A percentile compares a stretch with the other conserved stretches of the same genome.
These are phyloP conservation scores for Sarcophaga bullata DNA, from an alignment of 1,140 invertebrate species.

Conservation along the genomic window DNA sequence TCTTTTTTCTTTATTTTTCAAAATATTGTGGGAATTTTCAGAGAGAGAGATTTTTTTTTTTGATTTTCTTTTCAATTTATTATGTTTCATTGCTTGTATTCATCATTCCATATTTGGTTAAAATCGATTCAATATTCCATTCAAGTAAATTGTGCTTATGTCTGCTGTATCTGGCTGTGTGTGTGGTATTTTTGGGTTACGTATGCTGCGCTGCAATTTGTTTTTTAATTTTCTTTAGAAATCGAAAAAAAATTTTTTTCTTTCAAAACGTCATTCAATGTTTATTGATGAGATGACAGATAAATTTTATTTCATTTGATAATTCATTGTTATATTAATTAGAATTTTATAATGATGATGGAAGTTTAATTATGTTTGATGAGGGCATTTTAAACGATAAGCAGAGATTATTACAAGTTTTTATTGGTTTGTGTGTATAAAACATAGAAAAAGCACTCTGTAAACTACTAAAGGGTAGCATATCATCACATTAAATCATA, in stretches of 20 bases:
- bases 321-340: neutral
- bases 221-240: neutral
- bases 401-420: too few species aligned
- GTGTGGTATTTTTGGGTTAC: neutral
- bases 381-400: too few species aligned
- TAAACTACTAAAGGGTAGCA: too few species aligned
- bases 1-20: neutral
- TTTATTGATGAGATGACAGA: neutral
- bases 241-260: neutral
- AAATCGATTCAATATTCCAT: neutral
- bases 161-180: neutral
- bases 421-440: too few species aligned
- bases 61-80: neutral
- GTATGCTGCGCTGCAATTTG: neutral
- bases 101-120: neutral
- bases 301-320: conserved; percentile 9
- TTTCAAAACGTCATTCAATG: neutral
- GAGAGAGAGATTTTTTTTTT: neutral
- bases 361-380: neutral
- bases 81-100: neutral
- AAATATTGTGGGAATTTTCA: conserved; percentile 10
- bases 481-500: too few species aligned
- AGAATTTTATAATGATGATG: conserved; percentile 6
- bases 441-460: too few species aligned
- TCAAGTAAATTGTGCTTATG: neutral